Evolutionary conservation across 2,888 invertebrate genomes (phyloP).

Genomic region (Reticulitermes lucifugus): DNA sequence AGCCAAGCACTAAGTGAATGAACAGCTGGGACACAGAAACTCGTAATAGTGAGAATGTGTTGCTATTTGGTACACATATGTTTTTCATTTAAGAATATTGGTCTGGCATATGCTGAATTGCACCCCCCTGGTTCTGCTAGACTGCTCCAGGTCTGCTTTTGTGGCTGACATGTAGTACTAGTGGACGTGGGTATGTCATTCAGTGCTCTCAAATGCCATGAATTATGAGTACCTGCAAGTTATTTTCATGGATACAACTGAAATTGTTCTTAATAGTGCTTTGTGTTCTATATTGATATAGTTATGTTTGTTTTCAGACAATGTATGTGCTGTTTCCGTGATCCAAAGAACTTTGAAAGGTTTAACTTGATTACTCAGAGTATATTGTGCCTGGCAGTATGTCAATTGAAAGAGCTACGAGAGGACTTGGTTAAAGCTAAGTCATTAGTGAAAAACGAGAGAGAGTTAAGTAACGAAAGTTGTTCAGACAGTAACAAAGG

Average conservation of each 20-base stretch:
- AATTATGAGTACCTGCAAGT: not conserved
- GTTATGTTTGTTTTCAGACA: conserved; percentile 73
- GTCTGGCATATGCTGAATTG: no score
- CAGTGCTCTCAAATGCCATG: not conserved
- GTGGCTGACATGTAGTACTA: not conserved
- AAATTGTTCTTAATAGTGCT: not conserved
- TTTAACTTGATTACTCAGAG: conserved; percentile 91
- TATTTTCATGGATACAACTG: no score
- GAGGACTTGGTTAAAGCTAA: conserved; percentile 65
- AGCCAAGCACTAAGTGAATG: no score
- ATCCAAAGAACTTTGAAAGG: conserved; percentile 91
- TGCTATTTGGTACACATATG: no score
- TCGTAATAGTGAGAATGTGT: no score
- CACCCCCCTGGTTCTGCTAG: no score
- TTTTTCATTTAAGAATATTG: no score
- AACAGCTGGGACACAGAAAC: no score
- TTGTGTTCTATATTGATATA: conserved; percentile 23
- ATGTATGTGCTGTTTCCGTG: conserved; percentile 95
- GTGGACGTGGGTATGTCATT: not conserved
- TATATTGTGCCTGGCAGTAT: conserved; percentile 84
- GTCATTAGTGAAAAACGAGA: conserved; percentile 59
- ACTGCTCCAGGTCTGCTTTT: no score
- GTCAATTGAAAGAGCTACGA: conserved; percentile 81
- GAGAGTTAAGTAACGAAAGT: conserved; percentile 44
- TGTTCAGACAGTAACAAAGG: conserved; percentile 1